Evolutionary conservation across 2,797 vertebrate species (phyloP), one percentile per base, ranked within the genome.

Genomic region (Gobionotothen gibberifrons): DNA sequence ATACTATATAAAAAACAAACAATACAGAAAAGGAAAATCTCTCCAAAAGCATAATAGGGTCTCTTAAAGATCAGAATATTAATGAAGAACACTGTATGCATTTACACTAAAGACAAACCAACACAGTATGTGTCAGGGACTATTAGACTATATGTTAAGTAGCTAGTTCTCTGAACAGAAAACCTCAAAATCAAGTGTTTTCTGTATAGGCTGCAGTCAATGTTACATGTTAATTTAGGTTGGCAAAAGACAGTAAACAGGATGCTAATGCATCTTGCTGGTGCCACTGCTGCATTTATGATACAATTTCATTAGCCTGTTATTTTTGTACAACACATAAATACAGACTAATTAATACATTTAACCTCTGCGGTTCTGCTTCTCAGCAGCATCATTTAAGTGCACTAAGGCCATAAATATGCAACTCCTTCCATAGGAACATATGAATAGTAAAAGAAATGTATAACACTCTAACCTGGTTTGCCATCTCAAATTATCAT

Each of bases 311-410:
- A 3, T 49, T 48, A n/a, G 21, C 43, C 10, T 1, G 47, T 44
- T 61, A 9, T 56, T 51, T 62, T 21, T 29, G 21, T 42, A 43
- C 52, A 48, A 68, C 26, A 42, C 47, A 36, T 58, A 43, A 48
- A 48, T 21, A 29, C 22, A 54, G 6, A 36, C 29, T 47, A n/a
- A 52, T 66, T 51, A 49, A 63, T 16, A 36, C 49, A 43, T 65
- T 17, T 39, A 57, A 12, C 19, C 9, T 19, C 42, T 16, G 36
- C 13, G 22, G 10, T 29, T 61, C 19, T 60, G 43, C 42, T 62
- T 19, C 36, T 57, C 21, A 4, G 47, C 54, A 40, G 54, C 22
- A 15, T 9, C 1, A 48, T 60, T 55, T 55, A 5, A 58, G 51
- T 52, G 7, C 8, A 48, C 43, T 40, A 66, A 7, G 15, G n/a